Base-by-base conservation (phyloP, 2,113 vertebrate genomes). In the Cepphus grylle region DNA sequence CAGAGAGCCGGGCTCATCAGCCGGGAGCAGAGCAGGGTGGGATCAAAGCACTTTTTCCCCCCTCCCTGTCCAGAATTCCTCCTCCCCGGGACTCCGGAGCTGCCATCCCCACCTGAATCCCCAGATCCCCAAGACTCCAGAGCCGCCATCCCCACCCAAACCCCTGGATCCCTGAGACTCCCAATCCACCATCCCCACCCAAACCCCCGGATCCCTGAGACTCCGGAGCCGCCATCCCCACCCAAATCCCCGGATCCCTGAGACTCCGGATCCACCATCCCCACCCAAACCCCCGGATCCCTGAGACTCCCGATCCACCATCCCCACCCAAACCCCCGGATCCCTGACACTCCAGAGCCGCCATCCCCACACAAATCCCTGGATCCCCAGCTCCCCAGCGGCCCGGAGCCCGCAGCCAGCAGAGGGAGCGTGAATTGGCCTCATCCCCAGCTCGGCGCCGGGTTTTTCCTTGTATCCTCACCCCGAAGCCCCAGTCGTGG, bases 21-120 rank as follows among this genome's bases (percentile, higher is more conserved):
- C 34, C 1, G 1, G 32, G 6, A 4, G 45, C 34, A 17, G 14
- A 80, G 85, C 82, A 70, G 38, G 15, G 36, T 36, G 26, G 72
- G 11, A 72, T 6, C 53, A 27, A 9, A 11, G 30, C 3, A 1
- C 40, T 6, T 34, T 27, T 9, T 16, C 5, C 21, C 22, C 22
- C 16, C 32, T 62, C 85, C 59, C 1, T 16, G 7, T 2, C 19
- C 26, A 3, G 15, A 19, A 67, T 69, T 13, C 82, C 58, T 73
- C 69, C 47, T 65, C 29, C 87, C 62, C 0, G 0, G 7, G 38
- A 8, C 36, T 61, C 78, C 8, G 5, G 58, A 43, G 30, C 15
- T 3, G 0, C 25, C 14, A 0, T 5, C 49, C 69, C 61, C 43
- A 7, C 5, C 38, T 0, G 10, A 25, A 15, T 8, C 13, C 22